phyloP scores from a whole-genome alignment of 2,888 invertebrate genomes.

The Macrosoma leucophasiata region DNA sequence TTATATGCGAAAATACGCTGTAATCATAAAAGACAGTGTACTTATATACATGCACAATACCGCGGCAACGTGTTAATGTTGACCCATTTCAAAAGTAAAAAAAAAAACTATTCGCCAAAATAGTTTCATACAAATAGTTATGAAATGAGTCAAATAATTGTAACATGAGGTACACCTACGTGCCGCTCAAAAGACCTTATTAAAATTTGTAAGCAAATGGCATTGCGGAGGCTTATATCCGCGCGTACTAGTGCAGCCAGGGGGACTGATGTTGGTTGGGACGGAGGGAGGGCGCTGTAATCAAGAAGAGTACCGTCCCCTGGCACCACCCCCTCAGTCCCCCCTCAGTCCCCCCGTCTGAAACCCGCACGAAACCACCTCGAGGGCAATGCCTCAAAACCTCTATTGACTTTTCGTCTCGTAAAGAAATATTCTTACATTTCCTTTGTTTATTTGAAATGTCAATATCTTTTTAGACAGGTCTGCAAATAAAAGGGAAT shows the following conservation, averaged over 20 bases:
- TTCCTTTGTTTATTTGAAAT: constrained; percentile 60
- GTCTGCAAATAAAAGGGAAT: constrained; percentile 23
- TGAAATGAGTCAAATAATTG: constrained; percentile 2
- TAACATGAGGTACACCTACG: constrained; percentile 1
- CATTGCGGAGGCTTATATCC: constrained; percentile 57
- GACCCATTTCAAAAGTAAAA: too few species aligned
- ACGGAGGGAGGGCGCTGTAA: constrained; percentile 60
- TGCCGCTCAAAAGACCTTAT: constrained; percentile 13
- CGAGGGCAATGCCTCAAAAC: constrained; percentile 70
- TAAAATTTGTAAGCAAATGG: constrained; percentile 29
- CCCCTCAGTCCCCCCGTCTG: constrained; percentile 33
- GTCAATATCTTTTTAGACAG: constrained; percentile 41
- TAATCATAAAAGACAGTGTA: too few species aligned
- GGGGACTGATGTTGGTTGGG: constrained; percentile 33
- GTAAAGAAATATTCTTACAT: constrained; percentile 60
- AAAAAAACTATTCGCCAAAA: too few species aligned
- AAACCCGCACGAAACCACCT: constrained; percentile 44
- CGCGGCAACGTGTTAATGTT: too few species aligned
- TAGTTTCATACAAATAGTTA: too few species aligned
- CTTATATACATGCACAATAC: too few species aligned
- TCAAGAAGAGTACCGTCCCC: constrained; percentile 76
- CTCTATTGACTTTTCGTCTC: constrained; percentile 68
- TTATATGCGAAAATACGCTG: too few species aligned
- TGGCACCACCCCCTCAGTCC: constrained; percentile 39
- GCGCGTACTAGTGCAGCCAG: constrained; percentile 37